These are phyloP conservation scores for Danionella cerebrum DNA, from an alignment of 2,113 vertebrate genomes.

Conservation along the genomic window DNA sequence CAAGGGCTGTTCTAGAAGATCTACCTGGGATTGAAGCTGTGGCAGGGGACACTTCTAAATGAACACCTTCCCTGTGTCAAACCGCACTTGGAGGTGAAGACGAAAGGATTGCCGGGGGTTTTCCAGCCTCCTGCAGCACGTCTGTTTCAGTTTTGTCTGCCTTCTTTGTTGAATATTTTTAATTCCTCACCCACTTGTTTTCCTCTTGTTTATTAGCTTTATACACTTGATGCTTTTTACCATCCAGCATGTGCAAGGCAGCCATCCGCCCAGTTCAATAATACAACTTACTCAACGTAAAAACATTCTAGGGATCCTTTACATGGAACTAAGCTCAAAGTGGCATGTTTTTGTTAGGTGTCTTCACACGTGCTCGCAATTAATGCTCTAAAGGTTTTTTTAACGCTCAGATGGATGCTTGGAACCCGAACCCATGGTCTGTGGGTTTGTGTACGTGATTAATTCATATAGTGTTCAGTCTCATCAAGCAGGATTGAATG, in stretches of 20 bases:
- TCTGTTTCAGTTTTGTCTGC: neutral
- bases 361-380: neutral
- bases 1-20: slow-evolving; percentile 81
- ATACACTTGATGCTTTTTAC: neutral
- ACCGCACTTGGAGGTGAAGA: neutral
- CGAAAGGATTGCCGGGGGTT: slow-evolving; percentile 27
- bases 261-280: neutral
- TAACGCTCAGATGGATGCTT: neutral
- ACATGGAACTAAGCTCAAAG: neutral
- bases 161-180: neutral
- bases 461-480: slow-evolving; percentile 11
- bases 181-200: neutral
- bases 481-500: slow-evolving; percentile 4
- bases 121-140: slow-evolving; percentile 37
- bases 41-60: too few relatives aligned
- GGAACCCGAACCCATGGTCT: neutral
- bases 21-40: neutral
- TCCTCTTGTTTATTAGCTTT: neutral
- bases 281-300: neutral
- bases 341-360: neutral
- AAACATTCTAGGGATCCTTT: neutral
- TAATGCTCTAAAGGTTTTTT: slow-evolving; percentile 4
- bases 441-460: neutral
- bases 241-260: neutral
- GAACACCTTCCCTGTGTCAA: neutral